Evolutionary conservation across 2,797 vertebrate genomes (phyloP).

Genomic region (Glossophaga mutica): DNA sequence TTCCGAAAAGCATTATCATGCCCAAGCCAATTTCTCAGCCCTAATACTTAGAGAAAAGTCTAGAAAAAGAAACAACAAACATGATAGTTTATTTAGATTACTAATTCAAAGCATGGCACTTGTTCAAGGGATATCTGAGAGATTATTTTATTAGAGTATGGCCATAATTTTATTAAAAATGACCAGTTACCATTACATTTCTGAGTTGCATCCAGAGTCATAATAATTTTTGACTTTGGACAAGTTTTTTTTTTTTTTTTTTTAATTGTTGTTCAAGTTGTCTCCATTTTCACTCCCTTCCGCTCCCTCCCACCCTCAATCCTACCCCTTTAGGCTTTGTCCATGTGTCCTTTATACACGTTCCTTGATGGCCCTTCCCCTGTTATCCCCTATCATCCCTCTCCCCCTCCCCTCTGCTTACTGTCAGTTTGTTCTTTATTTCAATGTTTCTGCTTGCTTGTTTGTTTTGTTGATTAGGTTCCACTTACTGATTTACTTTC

Average conservation of each 20-base stretch:
- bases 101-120: neutral
- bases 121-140: neutral
- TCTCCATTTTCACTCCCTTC: no score
- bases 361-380: no score
- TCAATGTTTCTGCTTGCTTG: no score
- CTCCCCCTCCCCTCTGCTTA: no score
- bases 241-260: no score
- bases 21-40: neutral
- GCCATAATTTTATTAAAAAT: constrained; percentile 27
- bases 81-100: neutral
- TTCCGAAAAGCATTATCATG: neutral
- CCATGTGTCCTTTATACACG: no score
- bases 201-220: neutral
- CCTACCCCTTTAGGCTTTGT: no score
- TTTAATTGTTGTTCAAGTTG: no score
- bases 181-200: neutral
- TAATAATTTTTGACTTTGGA: neutral
- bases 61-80: neutral
- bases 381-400: no score
- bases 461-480: no score
- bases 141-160: neutral
- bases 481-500: neutral
- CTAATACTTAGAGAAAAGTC: neutral
- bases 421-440: no score
- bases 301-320: no score